A percentile compares a stretch with the other conserved stretches of the same genome.
Evolutionary conservation across 2,888 invertebrate genomes (phyloP).

Genomic region (Coleophora deauratella): DNA sequence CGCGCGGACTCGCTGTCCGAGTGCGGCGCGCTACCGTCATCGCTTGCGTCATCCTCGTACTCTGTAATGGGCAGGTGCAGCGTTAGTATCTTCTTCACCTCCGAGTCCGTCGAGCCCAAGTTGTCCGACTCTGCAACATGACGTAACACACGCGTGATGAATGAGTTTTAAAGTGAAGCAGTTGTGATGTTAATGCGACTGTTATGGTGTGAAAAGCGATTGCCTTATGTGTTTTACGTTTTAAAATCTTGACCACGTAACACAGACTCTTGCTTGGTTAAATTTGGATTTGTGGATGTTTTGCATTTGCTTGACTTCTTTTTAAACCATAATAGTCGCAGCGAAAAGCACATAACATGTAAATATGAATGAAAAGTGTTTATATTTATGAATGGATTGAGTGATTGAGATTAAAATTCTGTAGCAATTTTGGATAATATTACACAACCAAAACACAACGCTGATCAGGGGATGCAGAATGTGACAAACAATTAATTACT

Average conservation of each 20-base stretch:
- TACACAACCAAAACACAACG: too few species aligned
- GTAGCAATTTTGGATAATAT: too few species aligned
- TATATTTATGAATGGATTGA: too few species aligned
- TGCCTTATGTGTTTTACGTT: too few species aligned
- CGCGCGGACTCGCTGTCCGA: slow-evolving; percentile 64
- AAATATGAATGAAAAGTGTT: slow-evolving; percentile 16
- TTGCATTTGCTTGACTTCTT: slow-evolving; percentile 20
- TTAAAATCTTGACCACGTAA: too few species aligned
- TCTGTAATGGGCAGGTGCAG: slow-evolving; percentile 95
- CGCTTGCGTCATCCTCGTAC: slow-evolving; percentile 90
- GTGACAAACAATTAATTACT: neutral
- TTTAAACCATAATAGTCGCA: slow-evolving; percentile 15
- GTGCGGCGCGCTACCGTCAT: slow-evolving; percentile 74
- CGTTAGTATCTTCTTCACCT: slow-evolving; percentile 94
- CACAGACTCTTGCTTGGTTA: neutral
- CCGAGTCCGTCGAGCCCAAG: slow-evolving; percentile 95
- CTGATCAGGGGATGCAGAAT: too few species aligned
- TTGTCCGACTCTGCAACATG: slow-evolving; percentile 88
- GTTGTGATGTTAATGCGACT: slow-evolving; percentile 25
- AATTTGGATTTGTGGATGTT: neutral
- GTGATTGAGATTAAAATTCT: too few species aligned
- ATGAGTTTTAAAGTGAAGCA: neutral
- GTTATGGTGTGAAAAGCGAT: slow-evolving; percentile 17
- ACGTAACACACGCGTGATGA: slow-evolving; percentile 7
- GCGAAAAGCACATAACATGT: slow-evolving; percentile 21